Base-by-base conservation (phyloP, 2,888 invertebrate species). In the Diarsia brunnea region DNA sequence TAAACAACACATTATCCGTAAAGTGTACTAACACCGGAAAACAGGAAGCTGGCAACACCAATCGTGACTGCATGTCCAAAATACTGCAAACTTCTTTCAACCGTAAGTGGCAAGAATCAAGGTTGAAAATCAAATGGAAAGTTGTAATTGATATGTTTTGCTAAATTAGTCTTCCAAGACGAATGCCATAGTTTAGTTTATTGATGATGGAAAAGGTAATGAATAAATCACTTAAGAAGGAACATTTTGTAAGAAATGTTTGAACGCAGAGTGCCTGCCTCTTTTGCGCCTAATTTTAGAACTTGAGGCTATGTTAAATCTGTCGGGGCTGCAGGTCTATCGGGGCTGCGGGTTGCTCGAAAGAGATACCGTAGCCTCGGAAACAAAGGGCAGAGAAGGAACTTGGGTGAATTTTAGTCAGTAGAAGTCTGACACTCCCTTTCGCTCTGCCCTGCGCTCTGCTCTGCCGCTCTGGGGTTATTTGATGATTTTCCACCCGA, bases 11-110 rank as follows among this genome's bases (percentile, higher is more conserved):
- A 49, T 55, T 69, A 77, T 61, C 49, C 45, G 14, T 45, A 65
- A 64, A 69, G 19, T 71, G 12, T 64, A 64, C 14, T 73, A 67
- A 71, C 65, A 63, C 66, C 79, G 75, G 68, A 72, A 72, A 53
- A 75, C 71, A 63, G 71, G 75, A 79, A 82, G n/a, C 45, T 65
- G 38, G 68, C 66, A 75, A 79, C 47, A 75, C 65, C n/a, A 27
- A 58, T 55, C 19, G 51, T 43, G 24, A 51, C 4, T 74, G 38
- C 27, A 47, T 21, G n/a, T 68, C 66, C 66, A 72, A 72, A 69
- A 58, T n/a, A 31, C 24, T 66, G 31, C 74, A 66, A 61, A 71
- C 49, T 31, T 61, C 16, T 71, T 73, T 74, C 21, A 78, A 82
- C 19, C 64, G 2, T 61, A 49, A 8, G 0, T 0, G 0, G 0